phyloP scores from a whole-genome alignment of 1,140 invertebrate species.

The Heliconius nattereri region DNA sequence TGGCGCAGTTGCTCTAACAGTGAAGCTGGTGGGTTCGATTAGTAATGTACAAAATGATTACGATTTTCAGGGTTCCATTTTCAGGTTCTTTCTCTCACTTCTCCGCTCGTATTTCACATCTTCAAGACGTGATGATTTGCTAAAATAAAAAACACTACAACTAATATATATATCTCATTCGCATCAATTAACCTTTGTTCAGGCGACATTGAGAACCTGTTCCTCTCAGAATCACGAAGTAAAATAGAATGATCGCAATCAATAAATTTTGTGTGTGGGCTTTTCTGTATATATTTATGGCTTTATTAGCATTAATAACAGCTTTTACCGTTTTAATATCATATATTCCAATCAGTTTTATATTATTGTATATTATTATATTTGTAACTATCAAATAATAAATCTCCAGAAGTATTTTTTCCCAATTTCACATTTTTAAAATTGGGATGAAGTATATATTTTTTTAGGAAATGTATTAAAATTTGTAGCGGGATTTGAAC shows the following conservation, averaged over 20 bases:
- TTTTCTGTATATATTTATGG: conserved; percentile 32
- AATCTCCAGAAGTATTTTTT: no score
- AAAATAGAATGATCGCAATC: background rate
- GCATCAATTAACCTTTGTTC: conserved; percentile 16
- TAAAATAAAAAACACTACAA: background rate
- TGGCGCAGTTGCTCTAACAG: background rate
- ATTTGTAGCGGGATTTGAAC: no score
- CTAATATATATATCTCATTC: background rate
- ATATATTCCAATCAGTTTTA: background rate
- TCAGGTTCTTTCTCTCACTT: no score
- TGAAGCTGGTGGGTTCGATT: background rate
- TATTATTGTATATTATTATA: background rate
- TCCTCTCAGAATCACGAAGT: background rate
- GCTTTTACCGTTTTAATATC: background rate
- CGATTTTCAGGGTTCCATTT: no score
- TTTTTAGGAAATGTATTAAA: no score
- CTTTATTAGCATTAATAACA: conserved; percentile 36
- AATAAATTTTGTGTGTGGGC: conserved; percentile 7
- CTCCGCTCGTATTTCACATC: no score
- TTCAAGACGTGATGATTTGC: no score
- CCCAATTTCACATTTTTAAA: no score
- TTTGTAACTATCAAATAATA: no score
- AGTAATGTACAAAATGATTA: background rate
- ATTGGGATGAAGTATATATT: no score
- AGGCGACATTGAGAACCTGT: background rate